A percentile compares a stretch with the other conserved stretches of the same genome.
These are phyloP conservation scores for Trichacis sp. DNA, from an alignment of 2,888 invertebrate genomes.

Conservation along the genomic window DNA sequence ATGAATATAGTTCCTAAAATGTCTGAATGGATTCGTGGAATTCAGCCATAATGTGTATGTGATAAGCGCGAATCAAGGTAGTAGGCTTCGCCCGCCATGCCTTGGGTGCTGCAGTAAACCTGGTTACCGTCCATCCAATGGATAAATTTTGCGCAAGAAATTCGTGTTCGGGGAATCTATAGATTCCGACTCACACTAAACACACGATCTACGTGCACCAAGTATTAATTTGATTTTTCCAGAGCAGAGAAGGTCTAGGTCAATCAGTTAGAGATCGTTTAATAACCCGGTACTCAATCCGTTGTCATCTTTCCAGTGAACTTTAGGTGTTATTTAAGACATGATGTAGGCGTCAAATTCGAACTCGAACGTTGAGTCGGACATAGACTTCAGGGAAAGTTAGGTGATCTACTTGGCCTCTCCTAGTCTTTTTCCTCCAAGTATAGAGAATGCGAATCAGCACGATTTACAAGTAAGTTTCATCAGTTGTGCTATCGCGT, in stretches of 20 bases:
- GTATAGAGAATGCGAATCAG: constrained; percentile 1
- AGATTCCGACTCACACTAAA: constrained; percentile 16
- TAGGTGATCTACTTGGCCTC: background rate
- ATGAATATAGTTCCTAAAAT: background rate
- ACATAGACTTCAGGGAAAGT: constrained; percentile 8
- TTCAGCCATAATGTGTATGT: too few relatives aligned
- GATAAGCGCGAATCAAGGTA: too few relatives aligned
- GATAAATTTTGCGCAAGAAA: constrained; percentile 29
- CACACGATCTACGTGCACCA: constrained; percentile 24
- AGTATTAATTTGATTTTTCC: constrained; percentile 22
- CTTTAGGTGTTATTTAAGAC: constrained; percentile 10
- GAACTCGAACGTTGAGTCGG: constrained; percentile 9
- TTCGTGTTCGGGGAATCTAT: constrained; percentile 4
- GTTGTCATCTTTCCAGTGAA: constrained; percentile 9
- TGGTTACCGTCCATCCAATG: constrained; percentile 31
- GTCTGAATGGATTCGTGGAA: too few relatives aligned
- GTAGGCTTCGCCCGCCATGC: too few relatives aligned
- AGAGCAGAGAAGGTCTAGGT: constrained; percentile 5
- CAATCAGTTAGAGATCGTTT: constrained; percentile 6
- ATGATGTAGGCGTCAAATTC: constrained; percentile 16
- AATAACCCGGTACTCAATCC: constrained; percentile 2
- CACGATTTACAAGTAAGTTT: background rate
- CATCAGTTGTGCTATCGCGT: constrained; percentile 14
- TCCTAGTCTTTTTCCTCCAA: constrained; percentile 9
- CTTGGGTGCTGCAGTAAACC: background rate